Conservation (phyloP, 2,797 vertebrate species). For the Mormyrops boulengeri region DNA sequence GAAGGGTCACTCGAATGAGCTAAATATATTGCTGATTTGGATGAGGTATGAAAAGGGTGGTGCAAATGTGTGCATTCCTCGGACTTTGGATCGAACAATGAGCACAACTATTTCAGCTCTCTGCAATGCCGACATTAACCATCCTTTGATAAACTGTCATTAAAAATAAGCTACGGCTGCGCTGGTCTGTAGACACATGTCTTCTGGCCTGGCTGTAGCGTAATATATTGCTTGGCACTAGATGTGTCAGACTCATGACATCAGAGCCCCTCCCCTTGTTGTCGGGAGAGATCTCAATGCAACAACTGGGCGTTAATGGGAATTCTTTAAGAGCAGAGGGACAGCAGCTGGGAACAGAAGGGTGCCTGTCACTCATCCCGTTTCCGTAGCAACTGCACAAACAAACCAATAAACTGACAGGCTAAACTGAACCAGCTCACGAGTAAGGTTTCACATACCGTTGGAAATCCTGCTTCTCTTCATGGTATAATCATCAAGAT, state of each 20-base stretch:
- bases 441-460: conserved; percentile 66
- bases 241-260: conserved; percentile 49
- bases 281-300: conserved; percentile 57
- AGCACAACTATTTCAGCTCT: background rate
- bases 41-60: background rate
- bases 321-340: conserved; percentile 66
- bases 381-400: conserved; percentile 69
- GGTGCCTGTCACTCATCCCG: conserved; percentile 63
- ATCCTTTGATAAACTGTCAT: background rate
- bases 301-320: conserved; percentile 79
- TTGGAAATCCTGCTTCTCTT: conserved; percentile 61
- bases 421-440: conserved; percentile 63
- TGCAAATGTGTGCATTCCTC: background rate
- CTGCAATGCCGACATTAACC: background rate
- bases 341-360: conserved; percentile 74
- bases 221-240: conserved; percentile 45
- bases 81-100: background rate
- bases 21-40: background rate
- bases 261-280: conserved; percentile 50
- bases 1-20: background rate
- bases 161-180: background rate
- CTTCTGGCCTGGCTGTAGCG: background rate
- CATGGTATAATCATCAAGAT: conserved; percentile 46
- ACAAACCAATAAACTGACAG: conserved; percentile 71
- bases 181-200: too few species aligned